Evolutionary conservation across 37 sponge, comb jelly and placozoan species (phyloP), one percentile per base, ranked within the genome.

Genomic region (Geodia barretti): DNA sequence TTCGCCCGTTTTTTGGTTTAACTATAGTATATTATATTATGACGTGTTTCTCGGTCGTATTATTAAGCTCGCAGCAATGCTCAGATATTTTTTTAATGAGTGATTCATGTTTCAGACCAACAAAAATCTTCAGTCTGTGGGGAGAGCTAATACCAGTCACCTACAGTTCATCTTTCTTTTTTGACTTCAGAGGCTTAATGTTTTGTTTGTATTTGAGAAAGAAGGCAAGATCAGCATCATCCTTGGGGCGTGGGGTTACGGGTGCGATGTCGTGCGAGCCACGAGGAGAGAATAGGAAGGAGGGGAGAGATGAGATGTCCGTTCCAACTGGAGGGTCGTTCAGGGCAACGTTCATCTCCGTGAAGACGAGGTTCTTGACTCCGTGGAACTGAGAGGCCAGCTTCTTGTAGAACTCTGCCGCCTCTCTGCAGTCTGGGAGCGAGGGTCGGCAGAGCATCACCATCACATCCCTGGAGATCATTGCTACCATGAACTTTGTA

Each of bases 341-440:
- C 24, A 79, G 81, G 7, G 72, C 80, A 2, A 89, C 72, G 41
- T 89, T 84, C 80, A 89, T 84, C 35, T 84, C 85, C 0, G 71
- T 75, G 75, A 89, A 84, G 7, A 89, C 66, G 20, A 89, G 7
- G 0, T 84, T 70, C 0, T 79, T 59, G 29, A 43, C 54, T 26
- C 84, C 79, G n/a, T 80, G 30, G 62, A 71, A 89, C 39, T 77
- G 54, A 9, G 37, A 39, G 11, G 76, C 90, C 26, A 78, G 63
- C 29, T 73, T 68, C 0, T 36, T 35, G 70, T 70, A 89, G 62
- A 70, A 80, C n/a, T 79, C 80, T 26, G 64, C 64, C 0, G 90
- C 85, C 32, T 84, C 41, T 24, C 36, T 33, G 63, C 90, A 89
- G 4, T 79, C 75, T 9, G 68, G 72, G 1, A 40, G 60, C 29